These are phyloP conservation scores for Plagodis pulveraria DNA, from an alignment of 2,888 invertebrate genomes.

Conservation along the genomic window DNA sequence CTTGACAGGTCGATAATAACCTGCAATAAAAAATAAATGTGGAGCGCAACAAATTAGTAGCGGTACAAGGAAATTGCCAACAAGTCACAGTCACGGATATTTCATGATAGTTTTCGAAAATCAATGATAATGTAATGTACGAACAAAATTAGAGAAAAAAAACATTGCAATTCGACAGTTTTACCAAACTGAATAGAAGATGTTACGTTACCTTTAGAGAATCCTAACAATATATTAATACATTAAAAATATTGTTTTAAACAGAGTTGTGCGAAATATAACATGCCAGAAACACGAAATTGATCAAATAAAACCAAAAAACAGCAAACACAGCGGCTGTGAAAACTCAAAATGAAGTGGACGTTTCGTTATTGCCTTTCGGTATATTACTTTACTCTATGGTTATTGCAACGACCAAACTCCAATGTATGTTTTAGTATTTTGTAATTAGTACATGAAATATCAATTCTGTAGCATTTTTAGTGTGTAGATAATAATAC, in stretches of 20 bases:
- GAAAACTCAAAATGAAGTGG: constrained; percentile 74
- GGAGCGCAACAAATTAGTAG: constrained; percentile 48
- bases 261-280: constrained; percentile 40
- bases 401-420: not conserved
- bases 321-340: constrained; percentile 70
- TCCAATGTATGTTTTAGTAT: too few species aligned
- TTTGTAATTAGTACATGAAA: too few species aligned
- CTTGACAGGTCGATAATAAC: constrained; percentile 84
- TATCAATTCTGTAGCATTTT: too few species aligned
- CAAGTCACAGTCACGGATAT: constrained; percentile 31
- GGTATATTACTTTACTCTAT: too few species aligned
- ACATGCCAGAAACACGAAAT: constrained; percentile 13
- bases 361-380: constrained; percentile 65
- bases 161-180: constrained; percentile 27
- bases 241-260: constrained; percentile 45
- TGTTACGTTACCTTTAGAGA: constrained; percentile 32
- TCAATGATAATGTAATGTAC: constrained; percentile 40
- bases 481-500: too few species aligned
- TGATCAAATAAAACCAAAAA: constrained; percentile 53
- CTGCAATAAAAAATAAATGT: constrained; percentile 82
- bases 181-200: constrained; percentile 15
- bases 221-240: constrained; percentile 30
- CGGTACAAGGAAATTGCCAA: constrained; percentile 27
- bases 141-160: constrained; percentile 37
- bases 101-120: constrained; percentile 38